Percentiles rank a stretch among this genome's conserved stretches.
Conservation (phyloP, 2,113 vertebrate species). For the Butastur rufipennis region DNA sequence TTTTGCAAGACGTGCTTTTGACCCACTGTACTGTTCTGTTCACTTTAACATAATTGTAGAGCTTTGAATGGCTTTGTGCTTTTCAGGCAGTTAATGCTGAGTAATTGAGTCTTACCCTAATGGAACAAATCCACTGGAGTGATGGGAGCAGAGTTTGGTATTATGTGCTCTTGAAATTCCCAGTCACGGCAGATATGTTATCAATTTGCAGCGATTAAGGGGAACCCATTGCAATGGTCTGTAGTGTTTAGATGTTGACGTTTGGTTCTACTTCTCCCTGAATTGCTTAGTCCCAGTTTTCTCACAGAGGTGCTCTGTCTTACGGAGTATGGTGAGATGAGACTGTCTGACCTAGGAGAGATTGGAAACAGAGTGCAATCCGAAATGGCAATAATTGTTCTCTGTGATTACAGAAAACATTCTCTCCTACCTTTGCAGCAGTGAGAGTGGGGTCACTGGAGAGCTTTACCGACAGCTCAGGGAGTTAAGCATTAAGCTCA, state of each 20-base stretch:
- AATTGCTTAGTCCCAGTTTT: not conserved
- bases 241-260: not conserved
- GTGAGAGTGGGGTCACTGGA: not conserved
- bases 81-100: not conserved
- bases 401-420: not conserved
- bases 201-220: not conserved
- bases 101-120: not conserved
- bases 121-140: not conserved
- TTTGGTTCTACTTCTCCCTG: not conserved
- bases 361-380: not conserved
- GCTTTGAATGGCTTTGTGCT: conserved; percentile 3
- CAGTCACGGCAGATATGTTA: not conserved
- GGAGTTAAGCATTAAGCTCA: not conserved
- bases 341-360: not conserved
- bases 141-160: not conserved
- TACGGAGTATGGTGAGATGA: not conserved
- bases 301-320: not conserved
- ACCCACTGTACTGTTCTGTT: not conserved
- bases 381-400: not conserved
- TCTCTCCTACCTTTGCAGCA: not conserved
- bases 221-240: not conserved
- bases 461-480: not conserved
- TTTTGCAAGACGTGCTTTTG: not conserved
- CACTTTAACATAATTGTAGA: not conserved
- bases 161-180: not conserved